Conservation (phyloP, 2,797 vertebrate genomes). For the Caiman crocodilus region DNA sequence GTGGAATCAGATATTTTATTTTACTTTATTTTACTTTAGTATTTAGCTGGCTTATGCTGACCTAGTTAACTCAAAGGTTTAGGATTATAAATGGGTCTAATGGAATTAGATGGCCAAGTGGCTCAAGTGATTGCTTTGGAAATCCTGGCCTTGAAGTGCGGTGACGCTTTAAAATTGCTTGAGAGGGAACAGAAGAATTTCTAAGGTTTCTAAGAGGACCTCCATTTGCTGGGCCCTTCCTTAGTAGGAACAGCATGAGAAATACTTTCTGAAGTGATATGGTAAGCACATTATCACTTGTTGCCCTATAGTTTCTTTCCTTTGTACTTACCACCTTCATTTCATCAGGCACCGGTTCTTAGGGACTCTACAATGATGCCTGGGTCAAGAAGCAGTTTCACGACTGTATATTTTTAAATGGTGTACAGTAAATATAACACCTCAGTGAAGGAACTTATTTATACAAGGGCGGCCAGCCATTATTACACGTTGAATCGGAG, state of each 20-base stretch:
- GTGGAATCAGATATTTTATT: neutral
- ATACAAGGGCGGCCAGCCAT: neutral
- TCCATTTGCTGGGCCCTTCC: neutral
- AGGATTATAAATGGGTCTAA: neutral
- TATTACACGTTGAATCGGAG: constrained; percentile 55
- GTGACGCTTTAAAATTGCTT: neutral
- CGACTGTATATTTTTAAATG: constrained; percentile 7
- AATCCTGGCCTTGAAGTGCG: neutral
- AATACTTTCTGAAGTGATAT: neutral
- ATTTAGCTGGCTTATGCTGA: neutral
- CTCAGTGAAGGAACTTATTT: constrained; percentile 12
- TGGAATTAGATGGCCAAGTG: neutral
- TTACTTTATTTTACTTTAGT: neutral
- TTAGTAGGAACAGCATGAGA: neutral
- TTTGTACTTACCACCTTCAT: neutral
- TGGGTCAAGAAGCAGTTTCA: constrained; percentile 19
- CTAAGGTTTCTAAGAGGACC: neutral
- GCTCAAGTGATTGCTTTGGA: neutral
- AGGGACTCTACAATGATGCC: neutral
- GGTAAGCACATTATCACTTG: neutral
- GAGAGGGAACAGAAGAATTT: neutral
- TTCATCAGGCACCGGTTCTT: constrained; percentile 10
- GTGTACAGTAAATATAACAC: constrained; percentile 12
- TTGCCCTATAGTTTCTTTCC: neutral
- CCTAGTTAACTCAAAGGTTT: neutral